Evolutionary conservation across 2,888 invertebrate species (phyloP).

Genomic region (Catocala sponsa): DNA sequence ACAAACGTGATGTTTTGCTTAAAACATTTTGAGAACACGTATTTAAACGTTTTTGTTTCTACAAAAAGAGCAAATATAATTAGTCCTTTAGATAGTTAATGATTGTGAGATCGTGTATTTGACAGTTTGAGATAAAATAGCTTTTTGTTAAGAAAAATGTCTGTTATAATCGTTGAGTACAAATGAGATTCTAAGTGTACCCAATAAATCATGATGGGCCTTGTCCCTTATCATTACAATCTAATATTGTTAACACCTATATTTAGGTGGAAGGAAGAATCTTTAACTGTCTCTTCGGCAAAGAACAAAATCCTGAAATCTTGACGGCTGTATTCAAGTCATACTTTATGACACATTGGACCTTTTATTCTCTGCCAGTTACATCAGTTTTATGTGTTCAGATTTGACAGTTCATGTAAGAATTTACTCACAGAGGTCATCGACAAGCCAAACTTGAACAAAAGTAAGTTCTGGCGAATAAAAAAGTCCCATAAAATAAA

Average conservation of each 20-base stretch:
- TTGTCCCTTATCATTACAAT: slow-evolving; percentile 8
- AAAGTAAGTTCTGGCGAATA: slow-evolving; percentile 58
- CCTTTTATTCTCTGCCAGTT: too few relatives aligned
- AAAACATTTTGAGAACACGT: not conserved
- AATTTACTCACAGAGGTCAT: slow-evolving; percentile 44
- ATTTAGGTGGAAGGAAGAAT: not conserved
- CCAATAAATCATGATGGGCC: slow-evolving; percentile 19
- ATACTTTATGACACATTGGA: too few relatives aligned
- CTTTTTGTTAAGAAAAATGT: slow-evolving; percentile 13
- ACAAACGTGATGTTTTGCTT: not conserved
- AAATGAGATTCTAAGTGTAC: slow-evolving; percentile 16
- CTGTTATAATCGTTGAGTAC: slow-evolving; percentile 9
- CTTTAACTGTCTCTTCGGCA: too few relatives aligned
- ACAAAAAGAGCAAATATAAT: slow-evolving; percentile 6
- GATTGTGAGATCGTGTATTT: slow-evolving; percentile 6
- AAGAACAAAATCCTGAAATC: too few relatives aligned
- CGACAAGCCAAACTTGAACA: slow-evolving; percentile 45
- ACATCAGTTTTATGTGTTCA: slow-evolving; percentile 10
- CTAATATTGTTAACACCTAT: slow-evolving; percentile 8
- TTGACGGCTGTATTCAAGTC: too few relatives aligned
- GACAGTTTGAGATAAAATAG: slow-evolving; percentile 6
- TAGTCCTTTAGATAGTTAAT: not conserved
- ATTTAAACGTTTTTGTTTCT: not conserved
- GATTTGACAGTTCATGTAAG: slow-evolving; percentile 22
- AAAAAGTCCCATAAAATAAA: slow-evolving; percentile 65